phyloP scores from a whole-genome alignment of 2,888 invertebrate species.

The Phaedon cochleariae region DNA sequence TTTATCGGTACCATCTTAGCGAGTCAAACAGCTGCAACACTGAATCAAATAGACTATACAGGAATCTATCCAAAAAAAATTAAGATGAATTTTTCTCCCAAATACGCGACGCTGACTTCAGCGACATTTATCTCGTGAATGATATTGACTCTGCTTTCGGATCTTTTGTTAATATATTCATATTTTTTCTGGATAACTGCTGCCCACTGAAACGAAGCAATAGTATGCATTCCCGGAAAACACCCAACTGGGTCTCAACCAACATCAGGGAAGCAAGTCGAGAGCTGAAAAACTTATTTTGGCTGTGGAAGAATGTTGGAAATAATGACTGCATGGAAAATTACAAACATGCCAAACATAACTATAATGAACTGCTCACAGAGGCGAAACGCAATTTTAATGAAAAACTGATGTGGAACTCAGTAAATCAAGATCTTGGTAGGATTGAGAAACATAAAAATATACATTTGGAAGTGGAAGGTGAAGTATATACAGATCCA shows the following conservation, averaged over 20 bases:
- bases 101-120: conserved; percentile 5
- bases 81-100: background rate
- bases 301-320: conserved; percentile 7
- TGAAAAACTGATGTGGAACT: background rate
- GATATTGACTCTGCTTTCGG: conserved; percentile 6
- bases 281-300: conserved; percentile 4
- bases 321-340: conserved; percentile 1
- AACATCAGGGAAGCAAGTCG: background rate
- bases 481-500: background rate
- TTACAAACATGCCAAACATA: conserved; percentile 1
- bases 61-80: background rate
- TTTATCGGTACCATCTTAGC: background rate
- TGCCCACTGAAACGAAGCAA: conserved; percentile 1
- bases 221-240: background rate
- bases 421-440: background rate
- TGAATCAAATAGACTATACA: background rate
- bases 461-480: background rate
- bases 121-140: conserved; percentile 1
- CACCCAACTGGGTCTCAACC: background rate
- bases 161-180: conserved; percentile 7
- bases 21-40: background rate
- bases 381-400: background rate
- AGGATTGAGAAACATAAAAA: background rate
- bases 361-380: background rate
- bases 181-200: conserved; percentile 15